These are phyloP conservation scores for Euwallacea fornicatus DNA, from an alignment of 1,140 invertebrate genomes.

Conservation along the genomic window DNA sequence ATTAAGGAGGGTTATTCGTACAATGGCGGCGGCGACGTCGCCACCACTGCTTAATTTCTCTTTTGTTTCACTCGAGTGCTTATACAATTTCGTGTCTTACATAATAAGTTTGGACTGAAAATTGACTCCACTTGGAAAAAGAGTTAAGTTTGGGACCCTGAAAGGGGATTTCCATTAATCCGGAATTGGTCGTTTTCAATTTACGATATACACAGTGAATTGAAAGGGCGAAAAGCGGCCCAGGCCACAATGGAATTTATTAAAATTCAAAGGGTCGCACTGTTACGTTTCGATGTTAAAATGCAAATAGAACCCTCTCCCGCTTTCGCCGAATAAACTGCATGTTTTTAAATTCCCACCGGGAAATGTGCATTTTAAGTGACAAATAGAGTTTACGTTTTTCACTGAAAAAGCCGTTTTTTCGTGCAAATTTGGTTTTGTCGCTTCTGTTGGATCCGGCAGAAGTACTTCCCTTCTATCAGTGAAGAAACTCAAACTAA, in stretches of 20 bases:
- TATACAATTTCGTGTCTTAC: too few relatives aligned
- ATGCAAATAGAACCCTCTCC: slow-evolving; percentile 13
- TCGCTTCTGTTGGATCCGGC: not conserved
- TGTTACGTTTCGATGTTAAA: slow-evolving; percentile 24
- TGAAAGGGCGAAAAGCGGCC: slow-evolving; percentile 5
- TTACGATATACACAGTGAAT: slow-evolving; percentile 7
- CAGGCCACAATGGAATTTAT: slow-evolving; percentile 18
- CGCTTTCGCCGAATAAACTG: slow-evolving; percentile 17
- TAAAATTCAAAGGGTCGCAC: slow-evolving; percentile 24
- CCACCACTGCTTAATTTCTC: too few relatives aligned
- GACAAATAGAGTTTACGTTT: slow-evolving; percentile 12
- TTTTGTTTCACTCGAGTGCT: too few relatives aligned
- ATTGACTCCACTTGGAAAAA: too few relatives aligned
- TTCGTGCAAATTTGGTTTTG: not conserved
- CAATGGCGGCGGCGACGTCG: too few relatives aligned
- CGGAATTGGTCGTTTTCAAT: slow-evolving; percentile 15
- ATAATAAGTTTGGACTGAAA: too few relatives aligned
- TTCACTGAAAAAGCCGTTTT: slow-evolving; percentile 1
- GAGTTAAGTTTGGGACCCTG: too few relatives aligned
- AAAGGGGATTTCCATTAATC: not conserved
- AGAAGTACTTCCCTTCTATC: not conserved
- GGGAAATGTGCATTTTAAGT: slow-evolving; percentile 19
- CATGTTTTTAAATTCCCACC: slow-evolving; percentile 22
- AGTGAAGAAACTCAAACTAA: not conserved
- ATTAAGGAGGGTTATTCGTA: slow-evolving; percentile 13